Evolutionary conservation across 2,113 vertebrate genomes (phyloP), one percentile per base, ranked within the genome.

Genomic region (Nerophis ophidion): DNA sequence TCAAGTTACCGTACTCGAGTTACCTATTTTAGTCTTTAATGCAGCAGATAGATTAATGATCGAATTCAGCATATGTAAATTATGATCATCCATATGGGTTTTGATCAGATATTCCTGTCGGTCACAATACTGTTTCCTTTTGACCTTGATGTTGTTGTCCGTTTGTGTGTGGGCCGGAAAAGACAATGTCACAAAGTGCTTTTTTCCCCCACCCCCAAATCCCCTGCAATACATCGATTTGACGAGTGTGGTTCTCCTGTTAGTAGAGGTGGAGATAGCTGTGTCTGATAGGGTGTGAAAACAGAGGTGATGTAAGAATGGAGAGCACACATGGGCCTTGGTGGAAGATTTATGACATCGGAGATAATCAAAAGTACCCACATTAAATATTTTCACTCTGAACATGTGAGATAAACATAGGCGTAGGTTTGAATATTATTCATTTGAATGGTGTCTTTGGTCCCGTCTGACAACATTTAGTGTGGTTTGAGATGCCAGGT

Each of bases 201-300:
- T 46, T 40, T 36, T 48, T 40, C 40, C n/a, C 11, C 11, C 53
- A 7, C n/a, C 57, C 65, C 48, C 48, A 36, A 34, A 36, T 68
- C 61, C 66, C n/a, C 53, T 40, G 71, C n/a, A 63, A 48, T 35
- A 72, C 7, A 76, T 76, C 60, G 77, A 72, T 72, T 73, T 83
- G 76, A 77, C 58, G 66, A 71, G 63, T 57, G 61, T 45, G 60
- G 60, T 12, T 63, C 50, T 50, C 62, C 42, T 49, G 61, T 61
- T 45, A 49, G 71, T 45, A 49, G 71, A 61, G 56, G 38, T 69
- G 51, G 70, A 74, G 63, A 68, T 57, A 65, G 71, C 72, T 65
- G 55, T 71, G 70, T 85, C 73, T 82, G 82, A 85, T 82, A 85
- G 77, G 76, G 75, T 81, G 81, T 83, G 80, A 85, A 66, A 79